phyloP scores from a whole-genome alignment of 2,797 vertebrate genomes.

The Meda fulgida region DNA sequence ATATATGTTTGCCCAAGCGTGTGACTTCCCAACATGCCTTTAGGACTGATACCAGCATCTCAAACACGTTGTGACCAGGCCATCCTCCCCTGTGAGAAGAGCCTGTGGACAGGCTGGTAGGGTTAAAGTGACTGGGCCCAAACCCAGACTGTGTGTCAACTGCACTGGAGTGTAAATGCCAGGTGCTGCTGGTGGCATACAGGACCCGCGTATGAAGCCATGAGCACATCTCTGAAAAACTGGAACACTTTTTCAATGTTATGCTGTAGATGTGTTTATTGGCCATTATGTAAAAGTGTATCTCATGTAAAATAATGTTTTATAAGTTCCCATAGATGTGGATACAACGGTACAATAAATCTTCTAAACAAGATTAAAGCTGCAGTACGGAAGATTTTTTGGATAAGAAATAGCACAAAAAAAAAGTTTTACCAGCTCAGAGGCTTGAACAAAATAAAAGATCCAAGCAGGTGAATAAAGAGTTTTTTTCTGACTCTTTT shows the following conservation, averaged over 20 bases:
- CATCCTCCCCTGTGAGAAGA: conserved; percentile 34
- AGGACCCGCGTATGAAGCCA: conserved; percentile 36
- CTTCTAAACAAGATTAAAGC: not conserved
- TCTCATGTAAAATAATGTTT: not conserved
- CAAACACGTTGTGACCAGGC: conserved; percentile 38
- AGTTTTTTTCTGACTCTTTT: too few relatives aligned
- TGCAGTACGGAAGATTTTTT: not conserved
- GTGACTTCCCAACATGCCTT: conserved; percentile 4
- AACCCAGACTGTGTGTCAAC: conserved; percentile 58
- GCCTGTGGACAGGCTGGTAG: conserved; percentile 44
- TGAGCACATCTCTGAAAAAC: not conserved
- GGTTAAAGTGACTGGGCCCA: conserved; percentile 49
- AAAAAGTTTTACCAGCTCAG: too few relatives aligned
- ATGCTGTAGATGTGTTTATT: not conserved
- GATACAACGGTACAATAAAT: not conserved
- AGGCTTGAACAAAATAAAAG: too few relatives aligned
- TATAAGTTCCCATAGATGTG: not conserved
- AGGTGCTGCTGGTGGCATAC: conserved; percentile 81
- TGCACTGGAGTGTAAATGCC: conserved; percentile 83
- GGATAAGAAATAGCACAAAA: not conserved
- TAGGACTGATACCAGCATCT: conserved; percentile 18
- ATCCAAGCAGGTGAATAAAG: too few relatives aligned
- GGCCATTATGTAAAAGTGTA: not conserved
- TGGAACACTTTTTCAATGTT: conserved; percentile 19
- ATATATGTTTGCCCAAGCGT: conserved; percentile 32